Percentiles rank a stretch among this genome's conserved stretches.
Conservation (phyloP, 2,888 invertebrate genomes). For the Caenorhabditis uteleia region DNA sequence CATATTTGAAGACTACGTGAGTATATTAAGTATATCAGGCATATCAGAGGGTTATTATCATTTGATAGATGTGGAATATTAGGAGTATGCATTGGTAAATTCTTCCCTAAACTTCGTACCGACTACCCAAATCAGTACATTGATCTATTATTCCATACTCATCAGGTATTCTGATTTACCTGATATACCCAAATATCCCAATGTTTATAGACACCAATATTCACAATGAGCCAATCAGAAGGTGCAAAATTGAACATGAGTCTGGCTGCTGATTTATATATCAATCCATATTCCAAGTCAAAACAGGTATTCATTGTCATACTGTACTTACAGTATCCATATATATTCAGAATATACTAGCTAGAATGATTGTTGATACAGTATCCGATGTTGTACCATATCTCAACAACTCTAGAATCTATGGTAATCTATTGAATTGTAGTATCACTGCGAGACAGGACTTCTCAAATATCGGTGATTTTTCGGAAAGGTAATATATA, state of each 20-base stretch:
- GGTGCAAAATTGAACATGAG: constrained; percentile 33
- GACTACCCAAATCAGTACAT: constrained; percentile 54
- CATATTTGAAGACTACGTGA: constrained; percentile 53
- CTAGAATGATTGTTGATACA: constrained; percentile 49
- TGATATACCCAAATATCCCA: too few species aligned
- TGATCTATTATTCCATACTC: constrained; percentile 57
- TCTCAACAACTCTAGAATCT: constrained; percentile 37
- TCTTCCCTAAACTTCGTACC: constrained; percentile 51
- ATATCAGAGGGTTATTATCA: too few species aligned
- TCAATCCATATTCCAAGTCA: constrained; percentile 29
- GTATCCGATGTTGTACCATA: constrained; percentile 45
- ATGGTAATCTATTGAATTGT: constrained; percentile 47
- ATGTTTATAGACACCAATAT: constrained; percentile 3
- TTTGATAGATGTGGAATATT: constrained; percentile 49
- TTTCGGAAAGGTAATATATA: constrained; percentile 42
- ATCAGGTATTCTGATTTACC: constrained; percentile 3
- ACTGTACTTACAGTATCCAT: too few species aligned
- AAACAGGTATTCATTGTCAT: too few species aligned
- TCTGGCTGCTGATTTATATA: constrained; percentile 30
- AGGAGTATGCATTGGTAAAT: constrained; percentile 57
- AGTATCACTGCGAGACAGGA: constrained; percentile 36
- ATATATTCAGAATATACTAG: constrained; percentile 51
- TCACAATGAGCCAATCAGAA: constrained; percentile 9
- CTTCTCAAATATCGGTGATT: constrained; percentile 56
- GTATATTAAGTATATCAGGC: too few species aligned